Conservation (phyloP, 2,113 vertebrate genomes). For the Boulengerochromis microlepis region DNA sequence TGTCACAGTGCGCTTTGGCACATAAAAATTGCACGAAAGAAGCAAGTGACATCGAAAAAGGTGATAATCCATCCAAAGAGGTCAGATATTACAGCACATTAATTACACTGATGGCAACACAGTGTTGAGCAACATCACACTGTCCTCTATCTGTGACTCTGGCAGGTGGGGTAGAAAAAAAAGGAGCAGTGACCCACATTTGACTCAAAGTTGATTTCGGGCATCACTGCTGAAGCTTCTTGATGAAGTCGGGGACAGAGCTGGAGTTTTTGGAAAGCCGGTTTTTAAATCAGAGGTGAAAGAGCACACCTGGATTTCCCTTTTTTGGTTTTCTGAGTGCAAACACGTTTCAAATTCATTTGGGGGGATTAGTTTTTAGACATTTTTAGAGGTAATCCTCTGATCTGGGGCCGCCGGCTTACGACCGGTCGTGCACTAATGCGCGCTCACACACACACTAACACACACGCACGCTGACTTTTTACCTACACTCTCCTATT, state of each 20-base stretch:
- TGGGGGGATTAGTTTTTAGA: conserved; percentile 37
- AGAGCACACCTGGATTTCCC: neutral
- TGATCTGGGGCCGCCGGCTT: conserved; percentile 10
- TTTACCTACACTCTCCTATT: neutral
- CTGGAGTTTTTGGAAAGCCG: neutral
- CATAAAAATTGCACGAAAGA: neutral
- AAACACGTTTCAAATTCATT: conserved; percentile 16
- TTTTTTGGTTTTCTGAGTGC: neutral
- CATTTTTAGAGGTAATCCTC: conserved; percentile 48
- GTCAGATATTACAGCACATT: conserved; percentile 1
- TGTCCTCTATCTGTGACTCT: neutral
- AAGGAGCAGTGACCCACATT: neutral
- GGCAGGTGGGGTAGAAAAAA: neutral
- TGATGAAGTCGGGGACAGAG: neutral
- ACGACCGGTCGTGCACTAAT: neutral
- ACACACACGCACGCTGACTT: neutral
- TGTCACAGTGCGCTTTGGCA: neutral
- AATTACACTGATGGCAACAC: conserved; percentile 29
- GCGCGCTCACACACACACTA: neutral
- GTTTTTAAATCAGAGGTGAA: neutral
- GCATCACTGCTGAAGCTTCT: neutral
- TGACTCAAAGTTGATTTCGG: neutral
- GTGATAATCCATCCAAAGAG: conserved; percentile 5
- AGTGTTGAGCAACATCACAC: neutral
- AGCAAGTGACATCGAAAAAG: neutral